Evolutionary conservation across 2,888 invertebrate genomes (phyloP).

Genomic region (Rotaria macrura): DNA sequence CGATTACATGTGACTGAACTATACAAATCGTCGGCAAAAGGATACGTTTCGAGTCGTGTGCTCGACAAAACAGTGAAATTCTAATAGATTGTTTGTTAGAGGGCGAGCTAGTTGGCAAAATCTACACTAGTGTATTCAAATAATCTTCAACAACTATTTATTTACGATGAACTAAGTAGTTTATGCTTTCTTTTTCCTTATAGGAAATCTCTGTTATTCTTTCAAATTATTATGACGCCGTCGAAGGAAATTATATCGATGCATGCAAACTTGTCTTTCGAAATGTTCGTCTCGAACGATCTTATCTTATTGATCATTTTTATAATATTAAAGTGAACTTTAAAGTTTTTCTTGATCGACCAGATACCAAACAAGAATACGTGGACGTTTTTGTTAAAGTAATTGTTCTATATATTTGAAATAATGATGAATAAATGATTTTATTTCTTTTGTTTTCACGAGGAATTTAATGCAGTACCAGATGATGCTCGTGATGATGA

Average conservation of each 20-base stretch:
- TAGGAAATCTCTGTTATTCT: conserved; percentile 44
- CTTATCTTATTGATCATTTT: conserved; percentile 47
- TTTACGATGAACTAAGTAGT: too few species aligned
- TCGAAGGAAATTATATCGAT: conserved; percentile 44
- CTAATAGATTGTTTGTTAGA: too few species aligned
- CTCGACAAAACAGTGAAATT: too few species aligned
- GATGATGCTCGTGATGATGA: conserved; percentile 49
- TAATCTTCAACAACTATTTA: background rate
- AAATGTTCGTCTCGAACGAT: conserved; percentile 44
- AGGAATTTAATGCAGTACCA: conserved; percentile 47
- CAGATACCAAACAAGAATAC: conserved; percentile 49
- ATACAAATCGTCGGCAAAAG: too few species aligned
- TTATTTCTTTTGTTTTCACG: too few species aligned
- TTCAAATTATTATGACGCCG: conserved; percentile 45
- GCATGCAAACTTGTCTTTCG: conserved; percentile 45
- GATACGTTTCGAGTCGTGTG: too few species aligned
- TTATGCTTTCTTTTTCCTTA: background rate
- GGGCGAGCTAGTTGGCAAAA: too few species aligned
- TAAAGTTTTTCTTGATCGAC: conserved; percentile 43
- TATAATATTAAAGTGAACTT: conserved; percentile 45
- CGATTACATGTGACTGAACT: too few species aligned
- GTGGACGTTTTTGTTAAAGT: conserved; percentile 48
- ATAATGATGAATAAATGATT: too few species aligned
- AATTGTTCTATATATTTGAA: background rate
- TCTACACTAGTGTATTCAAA: too few species aligned